These are phyloP conservation scores for Pyrocoelia pectoralis DNA, from an alignment of 2,888 invertebrate genomes.

Conservation along the genomic window DNA sequence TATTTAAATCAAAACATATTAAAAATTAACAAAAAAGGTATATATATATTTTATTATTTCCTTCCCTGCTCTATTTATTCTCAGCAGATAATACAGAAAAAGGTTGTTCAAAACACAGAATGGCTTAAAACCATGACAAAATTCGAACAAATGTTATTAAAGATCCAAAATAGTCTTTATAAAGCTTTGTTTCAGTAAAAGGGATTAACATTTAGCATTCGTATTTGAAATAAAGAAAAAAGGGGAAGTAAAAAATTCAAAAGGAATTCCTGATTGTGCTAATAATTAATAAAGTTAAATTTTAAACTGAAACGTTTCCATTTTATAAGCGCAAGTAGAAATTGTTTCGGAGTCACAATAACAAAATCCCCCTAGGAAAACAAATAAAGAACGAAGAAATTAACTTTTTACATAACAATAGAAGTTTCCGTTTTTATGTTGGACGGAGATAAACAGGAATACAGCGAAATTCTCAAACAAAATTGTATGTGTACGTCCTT, in stretches of 20 bases:
- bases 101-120: no score
- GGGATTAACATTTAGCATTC: background rate
- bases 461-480: background rate
- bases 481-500: constrained; percentile 7
- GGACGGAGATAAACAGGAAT: background rate
- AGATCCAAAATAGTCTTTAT: no score
- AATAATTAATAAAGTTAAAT: constrained; percentile 8
- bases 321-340: constrained; percentile 3
- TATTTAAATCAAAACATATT: no score
- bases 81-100: no score
- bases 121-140: no score
- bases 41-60: no score
- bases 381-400: constrained; percentile 11
- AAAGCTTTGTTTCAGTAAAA: background rate
- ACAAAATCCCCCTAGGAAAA: background rate
- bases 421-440: constrained; percentile 1
- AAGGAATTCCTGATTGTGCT: background rate
- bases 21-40: no score
- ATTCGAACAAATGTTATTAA: no score
- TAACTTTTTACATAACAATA: constrained; percentile 11
- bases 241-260: background rate
- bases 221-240: background rate
- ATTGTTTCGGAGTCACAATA: constrained; percentile 9
- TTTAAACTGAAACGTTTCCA: background rate
- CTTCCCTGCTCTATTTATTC: no score